phyloP scores from a whole-genome alignment of 23 tunicate species.

The Ciona savignyi region DNA sequence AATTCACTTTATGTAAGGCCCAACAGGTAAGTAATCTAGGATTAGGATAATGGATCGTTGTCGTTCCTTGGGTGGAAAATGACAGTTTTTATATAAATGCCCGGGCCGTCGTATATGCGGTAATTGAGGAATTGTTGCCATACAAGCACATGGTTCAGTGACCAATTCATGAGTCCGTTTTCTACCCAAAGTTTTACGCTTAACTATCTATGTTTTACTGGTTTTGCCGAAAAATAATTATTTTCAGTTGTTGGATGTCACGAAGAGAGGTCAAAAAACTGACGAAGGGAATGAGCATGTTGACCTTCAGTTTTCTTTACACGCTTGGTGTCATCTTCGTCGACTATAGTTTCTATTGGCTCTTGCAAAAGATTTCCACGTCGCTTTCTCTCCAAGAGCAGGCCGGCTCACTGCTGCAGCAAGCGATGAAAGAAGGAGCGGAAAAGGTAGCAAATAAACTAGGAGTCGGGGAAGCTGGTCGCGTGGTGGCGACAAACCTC shows the following conservation, averaged over 20 bases:
- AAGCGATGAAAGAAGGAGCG: constrained; percentile 20
- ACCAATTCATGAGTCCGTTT: no score
- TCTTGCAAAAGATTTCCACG: constrained; percentile 22
- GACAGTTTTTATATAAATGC: no score
- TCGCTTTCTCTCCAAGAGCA: constrained; percentile 35
- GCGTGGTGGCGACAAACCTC: constrained; percentile 6
- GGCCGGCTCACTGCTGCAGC: constrained; percentile 13
- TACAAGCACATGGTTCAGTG: no score
- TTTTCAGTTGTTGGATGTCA: constrained; percentile 65
- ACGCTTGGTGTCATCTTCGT: constrained; percentile 31
- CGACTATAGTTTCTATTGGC: constrained; percentile 54
- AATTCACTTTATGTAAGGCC: constrained; percentile 51
- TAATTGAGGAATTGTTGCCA: no score
- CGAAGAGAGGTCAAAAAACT: constrained; percentile 66
- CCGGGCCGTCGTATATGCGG: no score
- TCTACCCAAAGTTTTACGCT: no score
- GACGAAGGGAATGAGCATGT: constrained; percentile 42
- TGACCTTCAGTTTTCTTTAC: constrained; percentile 51
- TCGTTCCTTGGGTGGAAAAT: no score
- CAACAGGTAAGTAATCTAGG: constrained; percentile 33
- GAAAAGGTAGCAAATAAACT: constrained; percentile 4
- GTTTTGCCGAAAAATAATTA: no score
- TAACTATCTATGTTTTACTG: no score
- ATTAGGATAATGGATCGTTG: no score
- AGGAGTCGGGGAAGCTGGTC: constrained; percentile 7